phyloP scores from a whole-genome alignment of 2,113 vertebrate genomes.

The Verasper variegatus region DNA sequence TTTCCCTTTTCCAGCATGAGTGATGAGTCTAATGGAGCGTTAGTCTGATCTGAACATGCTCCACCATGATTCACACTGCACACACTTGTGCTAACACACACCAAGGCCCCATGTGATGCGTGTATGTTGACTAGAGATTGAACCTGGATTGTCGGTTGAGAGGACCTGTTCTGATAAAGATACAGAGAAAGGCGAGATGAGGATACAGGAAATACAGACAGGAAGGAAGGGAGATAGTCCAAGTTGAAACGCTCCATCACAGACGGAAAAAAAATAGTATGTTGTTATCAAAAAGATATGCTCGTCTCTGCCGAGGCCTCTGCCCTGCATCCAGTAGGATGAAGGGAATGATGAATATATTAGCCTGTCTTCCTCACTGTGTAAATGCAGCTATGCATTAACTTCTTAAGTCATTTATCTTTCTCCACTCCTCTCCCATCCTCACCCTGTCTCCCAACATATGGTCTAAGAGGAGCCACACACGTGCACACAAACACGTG shows the following conservation, averaged over 20 bases:
- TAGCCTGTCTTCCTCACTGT: conserved; percentile 67
- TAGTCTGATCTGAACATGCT: conserved; percentile 43
- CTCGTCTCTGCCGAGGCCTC: conserved; percentile 50
- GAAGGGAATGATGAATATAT: conserved; percentile 73
- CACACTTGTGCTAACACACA: conserved; percentile 33
- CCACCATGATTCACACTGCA: conserved; percentile 44
- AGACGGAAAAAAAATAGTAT: conserved; percentile 4
- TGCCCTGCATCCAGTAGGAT: conserved; percentile 50
- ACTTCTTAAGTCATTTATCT: conserved; percentile 81
- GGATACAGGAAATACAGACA: neutral
- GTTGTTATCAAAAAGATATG: conserved; percentile 35
- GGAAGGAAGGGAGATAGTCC: neutral
- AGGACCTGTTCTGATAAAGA: conserved; percentile 34
- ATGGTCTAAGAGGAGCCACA: conserved; percentile 72
- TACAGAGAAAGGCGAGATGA: neutral
- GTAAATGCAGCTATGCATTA: conserved; percentile 77
- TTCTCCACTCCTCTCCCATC: conserved; percentile 63
- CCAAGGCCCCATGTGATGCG: conserved; percentile 49
- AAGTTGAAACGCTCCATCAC: conserved; percentile 11
- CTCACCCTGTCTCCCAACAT: conserved; percentile 76
- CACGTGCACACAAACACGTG: conserved; percentile 45
- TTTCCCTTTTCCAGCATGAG: conserved; percentile 43
- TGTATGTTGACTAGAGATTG: conserved; percentile 48
- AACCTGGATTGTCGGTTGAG: conserved; percentile 53
- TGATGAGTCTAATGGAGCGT: conserved; percentile 63